These are phyloP conservation scores for Aphaenogaster floridana DNA, from an alignment of 1,140 invertebrate species.

Conservation along the genomic window DNA sequence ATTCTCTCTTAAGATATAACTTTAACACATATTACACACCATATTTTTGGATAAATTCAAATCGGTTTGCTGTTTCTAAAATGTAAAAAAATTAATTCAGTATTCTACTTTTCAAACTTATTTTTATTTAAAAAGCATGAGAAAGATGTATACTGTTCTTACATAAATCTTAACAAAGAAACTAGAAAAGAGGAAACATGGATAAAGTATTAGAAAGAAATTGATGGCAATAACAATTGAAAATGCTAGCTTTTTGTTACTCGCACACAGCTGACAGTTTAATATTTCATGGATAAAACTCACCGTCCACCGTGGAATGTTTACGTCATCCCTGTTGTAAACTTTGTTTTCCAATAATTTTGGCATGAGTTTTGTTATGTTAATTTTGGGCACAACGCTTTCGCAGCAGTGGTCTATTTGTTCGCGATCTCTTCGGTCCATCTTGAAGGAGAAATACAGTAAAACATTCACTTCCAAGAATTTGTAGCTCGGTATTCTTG, in stretches of 20 bases:
- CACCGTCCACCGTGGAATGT: constrained; percentile 79
- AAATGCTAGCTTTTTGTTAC: neutral
- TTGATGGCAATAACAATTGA: neutral
- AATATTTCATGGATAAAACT: constrained; percentile 34
- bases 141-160: neutral
- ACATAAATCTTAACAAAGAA: neutral
- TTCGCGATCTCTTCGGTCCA: constrained; percentile 76
- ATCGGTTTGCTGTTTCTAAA: neutral
- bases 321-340: constrained; percentile 78
- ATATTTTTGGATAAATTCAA: neutral
- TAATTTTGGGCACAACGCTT: constrained; percentile 66
- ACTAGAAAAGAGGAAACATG: neutral
- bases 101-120: neutral
- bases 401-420: constrained; percentile 73
- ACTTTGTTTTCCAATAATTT: constrained; percentile 77
- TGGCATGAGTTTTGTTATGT: constrained; percentile 76
- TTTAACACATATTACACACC: neutral
- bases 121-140: neutral
- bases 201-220: neutral
- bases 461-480: neutral
- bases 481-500: neutral
- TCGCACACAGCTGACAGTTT: neutral
- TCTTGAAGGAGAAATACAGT: constrained; percentile 34
- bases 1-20: neutral
- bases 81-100: neutral